Conservation (phyloP, 2,888 invertebrate genomes). For the Dryobota labecula region DNA sequence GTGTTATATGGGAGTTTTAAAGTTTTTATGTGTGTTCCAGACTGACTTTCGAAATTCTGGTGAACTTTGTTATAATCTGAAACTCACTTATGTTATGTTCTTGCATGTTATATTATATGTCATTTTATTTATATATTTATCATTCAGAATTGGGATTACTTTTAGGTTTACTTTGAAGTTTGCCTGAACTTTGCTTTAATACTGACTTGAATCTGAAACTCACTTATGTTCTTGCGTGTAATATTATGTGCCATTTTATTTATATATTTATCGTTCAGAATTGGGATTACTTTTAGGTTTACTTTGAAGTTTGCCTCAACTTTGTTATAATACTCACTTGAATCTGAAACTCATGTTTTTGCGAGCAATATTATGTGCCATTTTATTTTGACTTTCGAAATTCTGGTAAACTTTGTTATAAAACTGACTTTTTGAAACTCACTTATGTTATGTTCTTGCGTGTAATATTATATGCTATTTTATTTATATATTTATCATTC, state of each 20-base stretch:
- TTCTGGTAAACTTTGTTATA: neutral
- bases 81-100: neutral
- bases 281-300: neutral
- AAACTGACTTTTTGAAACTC: too few relatives aligned
- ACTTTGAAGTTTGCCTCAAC: too few relatives aligned
- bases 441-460: neutral
- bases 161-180: too few relatives aligned
- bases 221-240: neutral
- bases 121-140: neutral
- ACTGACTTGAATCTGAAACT: neutral
- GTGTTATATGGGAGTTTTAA: slow-evolving; percentile 29
- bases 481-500: too few relatives aligned
- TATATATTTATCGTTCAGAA: neutral
- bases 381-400: neutral
- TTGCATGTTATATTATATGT: neutral
- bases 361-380: too few relatives aligned
- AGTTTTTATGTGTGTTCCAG: neutral
- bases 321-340: too few relatives aligned
- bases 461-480: too few relatives aligned
- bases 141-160: neutral
- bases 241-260: neutral
- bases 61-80: neutral
- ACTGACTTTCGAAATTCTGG: neutral
- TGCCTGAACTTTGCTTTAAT: too few relatives aligned
- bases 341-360: too few relatives aligned